Conservation (phyloP, 1,140 invertebrate species). For the Ooceraea biroi region DNA sequence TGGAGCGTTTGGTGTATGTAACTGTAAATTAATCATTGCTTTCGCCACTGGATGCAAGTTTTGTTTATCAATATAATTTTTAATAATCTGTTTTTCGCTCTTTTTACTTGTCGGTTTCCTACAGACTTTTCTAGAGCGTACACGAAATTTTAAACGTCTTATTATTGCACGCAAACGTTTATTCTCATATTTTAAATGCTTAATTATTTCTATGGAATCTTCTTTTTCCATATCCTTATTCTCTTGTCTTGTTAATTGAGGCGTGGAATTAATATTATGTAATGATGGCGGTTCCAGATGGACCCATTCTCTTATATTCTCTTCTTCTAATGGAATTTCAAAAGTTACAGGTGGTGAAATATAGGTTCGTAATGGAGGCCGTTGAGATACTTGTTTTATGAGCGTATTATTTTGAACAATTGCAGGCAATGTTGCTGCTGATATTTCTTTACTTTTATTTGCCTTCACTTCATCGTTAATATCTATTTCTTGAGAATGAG, state of each 20-base stretch:
- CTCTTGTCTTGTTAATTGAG: not conserved
- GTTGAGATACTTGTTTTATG: not conserved
- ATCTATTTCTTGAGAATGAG: not conserved
- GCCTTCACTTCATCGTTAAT: no score
- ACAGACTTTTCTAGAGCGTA: not conserved
- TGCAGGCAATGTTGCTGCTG: not conserved
- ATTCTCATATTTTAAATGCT: not conserved
- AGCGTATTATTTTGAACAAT: not conserved
- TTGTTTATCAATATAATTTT: not conserved
- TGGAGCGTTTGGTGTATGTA: slow-evolving; percentile 2
- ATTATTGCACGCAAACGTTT: not conserved
- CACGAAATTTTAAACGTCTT: not conserved
- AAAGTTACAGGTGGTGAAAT: not conserved
- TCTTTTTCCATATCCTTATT: not conserved
- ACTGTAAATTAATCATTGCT: no score
- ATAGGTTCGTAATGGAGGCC: not conserved
- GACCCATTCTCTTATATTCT: not conserved
- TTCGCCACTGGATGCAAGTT: not conserved
- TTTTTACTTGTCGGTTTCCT: not conserved
- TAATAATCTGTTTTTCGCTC: not conserved
- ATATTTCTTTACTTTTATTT: not conserved
- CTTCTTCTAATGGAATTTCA: not conserved
- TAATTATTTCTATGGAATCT: not conserved
- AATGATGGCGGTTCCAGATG: not conserved
- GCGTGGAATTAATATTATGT: not conserved